These are phyloP conservation scores for Trachelus troglodyta DNA, from an alignment of 2,888 invertebrate species.

Conservation along the genomic window DNA sequence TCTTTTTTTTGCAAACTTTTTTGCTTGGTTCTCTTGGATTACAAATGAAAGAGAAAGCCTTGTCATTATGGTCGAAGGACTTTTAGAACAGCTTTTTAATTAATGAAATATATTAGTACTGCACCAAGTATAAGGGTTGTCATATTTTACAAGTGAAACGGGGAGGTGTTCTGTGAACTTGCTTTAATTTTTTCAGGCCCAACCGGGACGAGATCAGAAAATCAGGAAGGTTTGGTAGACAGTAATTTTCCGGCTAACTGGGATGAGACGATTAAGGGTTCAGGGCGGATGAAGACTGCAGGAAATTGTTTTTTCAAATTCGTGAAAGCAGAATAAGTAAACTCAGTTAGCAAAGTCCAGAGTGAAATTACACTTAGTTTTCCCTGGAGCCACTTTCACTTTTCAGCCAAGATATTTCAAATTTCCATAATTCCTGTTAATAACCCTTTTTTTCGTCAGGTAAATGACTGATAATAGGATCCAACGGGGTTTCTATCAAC, in stretches of 20 bases:
- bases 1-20: background rate
- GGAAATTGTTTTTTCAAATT: background rate
- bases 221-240: background rate
- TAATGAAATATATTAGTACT: constrained; percentile 5
- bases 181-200: background rate
- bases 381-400: background rate
- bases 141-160: background rate
- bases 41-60: background rate
- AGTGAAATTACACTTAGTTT: background rate
- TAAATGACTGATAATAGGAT: background rate
- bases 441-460: background rate
- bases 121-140: background rate
- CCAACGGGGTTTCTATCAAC: background rate
- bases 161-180: background rate
- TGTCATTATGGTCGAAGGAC: background rate
- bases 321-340: background rate
- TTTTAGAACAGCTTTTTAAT: background rate
- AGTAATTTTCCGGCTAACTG: background rate
- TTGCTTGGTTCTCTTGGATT: too few relatives aligned
- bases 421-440: background rate
- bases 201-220: background rate
- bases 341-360: background rate
- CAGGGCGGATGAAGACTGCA: background rate
- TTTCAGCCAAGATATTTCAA: background rate
- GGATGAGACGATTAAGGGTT: background rate